Evolutionary conservation across 2,888 invertebrate genomes (phyloP).

Genomic region (Colostygia pectinataria): DNA sequence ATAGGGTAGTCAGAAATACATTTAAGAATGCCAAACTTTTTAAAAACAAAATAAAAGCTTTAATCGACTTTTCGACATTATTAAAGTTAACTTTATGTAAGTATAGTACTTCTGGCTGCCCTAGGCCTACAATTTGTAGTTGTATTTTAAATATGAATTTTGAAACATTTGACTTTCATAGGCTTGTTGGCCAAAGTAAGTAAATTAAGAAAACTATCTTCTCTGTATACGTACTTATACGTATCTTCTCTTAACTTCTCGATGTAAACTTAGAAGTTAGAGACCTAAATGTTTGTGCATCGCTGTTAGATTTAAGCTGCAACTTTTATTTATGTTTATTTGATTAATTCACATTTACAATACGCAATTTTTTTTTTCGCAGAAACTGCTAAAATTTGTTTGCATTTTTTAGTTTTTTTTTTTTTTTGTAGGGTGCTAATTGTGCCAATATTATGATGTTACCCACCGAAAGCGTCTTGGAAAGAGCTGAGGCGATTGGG

Average conservation of each 20-base stretch:
- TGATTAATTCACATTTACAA: too few species aligned
- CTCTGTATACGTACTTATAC: too few species aligned
- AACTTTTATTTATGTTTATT: background rate
- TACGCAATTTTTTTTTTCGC: too few species aligned
- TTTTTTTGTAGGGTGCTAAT: constrained; percentile 2
- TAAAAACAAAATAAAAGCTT: too few species aligned
- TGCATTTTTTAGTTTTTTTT: constrained; percentile 1
- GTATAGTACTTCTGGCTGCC: constrained; percentile 2
- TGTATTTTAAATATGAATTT: constrained; percentile 1
- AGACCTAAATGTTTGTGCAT: background rate
- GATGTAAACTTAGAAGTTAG: background rate
- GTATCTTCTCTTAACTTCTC: background rate
- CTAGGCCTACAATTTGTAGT: background rate
- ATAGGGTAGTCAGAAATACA: constrained; percentile 1
- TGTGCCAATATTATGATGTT: background rate
- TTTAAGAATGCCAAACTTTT: too few species aligned
- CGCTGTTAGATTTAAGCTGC: constrained; percentile 13
- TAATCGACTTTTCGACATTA: too few species aligned
- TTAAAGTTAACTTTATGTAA: background rate
- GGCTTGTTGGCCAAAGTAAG: constrained; percentile 21
- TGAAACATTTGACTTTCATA: background rate
- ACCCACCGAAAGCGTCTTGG: background rate
- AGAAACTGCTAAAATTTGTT: too few species aligned
- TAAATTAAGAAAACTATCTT: too few species aligned
- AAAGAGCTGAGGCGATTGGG: background rate